Base-by-base conservation (phyloP, 2,888 invertebrate species). In the Lomographa bimaculata region DNA sequence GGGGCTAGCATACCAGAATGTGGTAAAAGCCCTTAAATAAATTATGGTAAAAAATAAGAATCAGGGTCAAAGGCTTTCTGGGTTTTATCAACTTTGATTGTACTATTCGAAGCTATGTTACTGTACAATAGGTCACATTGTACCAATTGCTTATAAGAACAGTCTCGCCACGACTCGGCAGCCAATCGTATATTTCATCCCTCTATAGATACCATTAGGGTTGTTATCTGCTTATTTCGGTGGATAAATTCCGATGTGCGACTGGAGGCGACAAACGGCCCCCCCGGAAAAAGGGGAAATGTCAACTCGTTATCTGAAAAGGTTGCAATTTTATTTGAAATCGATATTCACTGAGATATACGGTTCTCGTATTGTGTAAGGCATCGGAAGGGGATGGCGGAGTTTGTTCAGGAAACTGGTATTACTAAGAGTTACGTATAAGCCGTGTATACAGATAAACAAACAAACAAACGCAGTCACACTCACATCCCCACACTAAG, bases 251-350 rank as follows among this genome's bases (percentile, higher is more conserved):
- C 77, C 74, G 72, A 78, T 78, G 82, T 78, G 71, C 68, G 75
- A 69, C 65, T 44, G 71, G 64, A 69, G 69, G 75, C 78, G 76
- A 74, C 79, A 77, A 80, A 78, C 77, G 69, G 68, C 55, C 65
- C 55, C 66, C 69, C 76, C n/a, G 76, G 45, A 76, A 78, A 82
- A 83, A 80, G 79, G 84, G 85, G 79, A 82, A 85, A 81, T 75
- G 84, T 82, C 85, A 82, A 83, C 86, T 89, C 86, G 87, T 89
- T 89, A 89, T 87, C 80, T 79, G 78, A 80, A 85, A 89, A 89
- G 84, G 89, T 85, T 89, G 87, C 86, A 87, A 86, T 87, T 86
- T 86, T 87, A 89, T 89, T 84, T 84, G 89, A 87, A 89, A 89
- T 89, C 89, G 89, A 89, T 89, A 89, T 84, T 80, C 82, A 73